These are phyloP conservation scores for Cairina moschata DNA, from an alignment of 2,113 vertebrate genomes.

Conservation along the genomic window DNA sequence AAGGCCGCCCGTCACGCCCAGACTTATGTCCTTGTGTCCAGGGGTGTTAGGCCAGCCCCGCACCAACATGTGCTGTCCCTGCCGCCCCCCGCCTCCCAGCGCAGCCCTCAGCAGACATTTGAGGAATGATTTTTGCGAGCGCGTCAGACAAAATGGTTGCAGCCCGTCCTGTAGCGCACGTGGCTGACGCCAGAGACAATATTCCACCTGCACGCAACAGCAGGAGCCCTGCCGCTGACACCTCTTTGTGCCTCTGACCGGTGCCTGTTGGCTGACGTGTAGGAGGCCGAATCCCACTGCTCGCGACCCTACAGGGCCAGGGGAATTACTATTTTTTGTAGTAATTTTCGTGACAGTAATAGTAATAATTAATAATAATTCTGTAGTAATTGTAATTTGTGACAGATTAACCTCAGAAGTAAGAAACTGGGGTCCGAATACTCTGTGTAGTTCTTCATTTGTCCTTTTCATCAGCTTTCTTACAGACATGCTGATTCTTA, in stretches of 20 bases:
- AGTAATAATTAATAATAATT: no score
- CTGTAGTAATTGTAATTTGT: no score
- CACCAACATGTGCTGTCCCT: accelerated
- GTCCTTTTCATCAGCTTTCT: background rate
- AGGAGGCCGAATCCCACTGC: background rate
- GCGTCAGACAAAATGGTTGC: accelerated
- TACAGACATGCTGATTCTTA: no score
- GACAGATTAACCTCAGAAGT: background rate
- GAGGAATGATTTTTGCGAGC: accelerated
- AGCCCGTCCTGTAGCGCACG: background rate
- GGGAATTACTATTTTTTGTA: background rate
- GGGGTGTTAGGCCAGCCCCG: background rate
- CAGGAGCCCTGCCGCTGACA: no score
- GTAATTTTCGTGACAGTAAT: no score
- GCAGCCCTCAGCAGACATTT: no score
- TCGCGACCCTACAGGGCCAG: background rate
- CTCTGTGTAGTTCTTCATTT: background rate
- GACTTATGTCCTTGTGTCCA: background rate
- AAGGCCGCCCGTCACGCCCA: background rate
- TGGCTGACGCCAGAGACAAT: background rate
- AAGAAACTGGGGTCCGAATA: background rate
- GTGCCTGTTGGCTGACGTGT: background rate
- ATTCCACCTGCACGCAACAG: background rate
- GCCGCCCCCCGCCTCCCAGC: background rate
- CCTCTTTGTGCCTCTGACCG: background rate